Evolutionary conservation across 92 coral and sea anemone genomes (phyloP), one percentile per base, ranked within the genome.

Genomic region (Phymanthus crucifer): DNA sequence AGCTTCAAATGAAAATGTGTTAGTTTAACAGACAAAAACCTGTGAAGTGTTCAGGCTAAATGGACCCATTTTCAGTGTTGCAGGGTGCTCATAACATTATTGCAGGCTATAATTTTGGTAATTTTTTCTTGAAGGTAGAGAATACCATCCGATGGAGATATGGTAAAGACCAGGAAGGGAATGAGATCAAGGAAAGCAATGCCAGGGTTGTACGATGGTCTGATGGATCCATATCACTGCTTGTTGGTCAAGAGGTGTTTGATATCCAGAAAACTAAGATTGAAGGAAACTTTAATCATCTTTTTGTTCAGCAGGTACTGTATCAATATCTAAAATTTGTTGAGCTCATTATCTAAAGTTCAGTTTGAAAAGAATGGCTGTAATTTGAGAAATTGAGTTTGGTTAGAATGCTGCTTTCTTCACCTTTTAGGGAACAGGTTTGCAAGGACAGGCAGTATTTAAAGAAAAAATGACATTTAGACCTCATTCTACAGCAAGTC

Each of bases 401-500:
- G 32, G 70, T 8, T 66, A 32, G 70, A 24, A 24, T 17, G 13
- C 17, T 61, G 21, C 5, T 61, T 11, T 8, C 2, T 27, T 61
- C 29, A 24, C 29, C 65, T 74, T 66, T 23, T 13, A 95, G 99
- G 99, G 99, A 26, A 95, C 99, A 75, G 99, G 99, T 90, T 83
- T 95, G 37, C 99, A 95, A 72, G 99, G 91, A 2, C 99, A 95
- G 77, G 90, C 99, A 6, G 94, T 95, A 23, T 95, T 95, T 82
- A 94, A 87, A 45, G 99, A 95, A 68, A 95, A 95, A 72, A 89
- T 95, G 32, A 93, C 99, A 6, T 95, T 95, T 78, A 89, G 99
- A 84, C 99, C 99, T 32, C 97, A 95, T 71, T 95, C 99, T 13
- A 95, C 99, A 0, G 89, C 97, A 75, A 95, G 99, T 80, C 99